phyloP scores from a whole-genome alignment of 2,797 vertebrate species.

The Bradypodion ventrale region DNA sequence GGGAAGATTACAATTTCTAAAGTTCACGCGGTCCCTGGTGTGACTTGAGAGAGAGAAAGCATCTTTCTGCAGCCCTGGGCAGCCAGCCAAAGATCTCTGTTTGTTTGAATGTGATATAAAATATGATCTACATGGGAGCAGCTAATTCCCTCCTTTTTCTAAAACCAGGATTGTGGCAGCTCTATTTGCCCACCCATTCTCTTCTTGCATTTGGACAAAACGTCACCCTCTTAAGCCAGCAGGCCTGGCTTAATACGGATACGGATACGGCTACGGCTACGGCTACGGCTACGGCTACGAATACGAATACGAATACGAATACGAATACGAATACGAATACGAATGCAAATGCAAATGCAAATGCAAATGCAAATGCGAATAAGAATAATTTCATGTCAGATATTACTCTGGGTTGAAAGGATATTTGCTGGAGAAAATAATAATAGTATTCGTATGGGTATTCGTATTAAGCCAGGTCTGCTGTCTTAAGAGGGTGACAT shows the following conservation, averaged over 20 bases:
- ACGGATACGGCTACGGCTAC: too few species aligned
- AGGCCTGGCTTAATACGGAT: fast-evolving
- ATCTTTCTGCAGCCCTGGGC: constrained; percentile 18
- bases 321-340: too few species aligned
- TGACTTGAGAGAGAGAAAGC: constrained; percentile 34
- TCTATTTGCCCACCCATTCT: fast-evolving
- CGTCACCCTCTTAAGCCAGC: fast-evolving
- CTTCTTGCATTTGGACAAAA: neutral
- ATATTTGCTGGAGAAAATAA: too few species aligned
- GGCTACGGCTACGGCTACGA: too few species aligned
- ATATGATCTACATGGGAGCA: neutral
- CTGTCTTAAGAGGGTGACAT: too few species aligned
- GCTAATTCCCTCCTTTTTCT: constrained; percentile 2
- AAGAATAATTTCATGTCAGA: too few species aligned
- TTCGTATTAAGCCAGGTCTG: too few species aligned
- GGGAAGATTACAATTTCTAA: constrained; percentile 30
- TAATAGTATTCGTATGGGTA: too few species aligned
- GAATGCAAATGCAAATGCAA: too few species aligned
- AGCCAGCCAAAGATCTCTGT: constrained; percentile 35
- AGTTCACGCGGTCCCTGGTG: constrained; percentile 49
- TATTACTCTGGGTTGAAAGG: too few species aligned
- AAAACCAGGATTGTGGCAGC: fast-evolving
- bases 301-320: too few species aligned
- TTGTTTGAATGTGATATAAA: constrained; percentile 42
- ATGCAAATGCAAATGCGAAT: too few species aligned